phyloP scores from a whole-genome alignment of 2,888 invertebrate species.

The Altica lythri region DNA sequence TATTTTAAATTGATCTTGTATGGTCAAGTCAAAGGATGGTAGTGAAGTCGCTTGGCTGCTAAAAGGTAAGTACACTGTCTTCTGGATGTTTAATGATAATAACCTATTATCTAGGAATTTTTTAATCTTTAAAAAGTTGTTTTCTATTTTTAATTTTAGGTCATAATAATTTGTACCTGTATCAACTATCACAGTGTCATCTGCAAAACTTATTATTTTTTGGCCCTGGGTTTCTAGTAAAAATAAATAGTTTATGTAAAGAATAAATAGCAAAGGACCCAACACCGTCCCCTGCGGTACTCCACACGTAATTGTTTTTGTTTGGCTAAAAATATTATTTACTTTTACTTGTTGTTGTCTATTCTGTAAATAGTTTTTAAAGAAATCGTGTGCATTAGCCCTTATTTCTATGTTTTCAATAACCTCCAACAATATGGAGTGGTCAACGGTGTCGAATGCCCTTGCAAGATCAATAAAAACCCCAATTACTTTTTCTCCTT shows the following conservation, averaged over 20 bases:
- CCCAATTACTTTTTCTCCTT: background rate
- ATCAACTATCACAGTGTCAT: constrained; percentile 12
- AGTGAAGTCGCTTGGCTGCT: background rate
- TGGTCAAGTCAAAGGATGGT: background rate
- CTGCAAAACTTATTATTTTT: constrained; percentile 16
- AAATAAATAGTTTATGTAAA: constrained; percentile 12
- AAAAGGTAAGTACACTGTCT: constrained; percentile 4
- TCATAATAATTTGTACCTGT: constrained; percentile 4
- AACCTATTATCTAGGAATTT: background rate
- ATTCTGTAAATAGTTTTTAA: background rate
- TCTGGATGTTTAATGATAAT: constrained; percentile 1
- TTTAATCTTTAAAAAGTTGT: background rate
- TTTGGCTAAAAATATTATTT: background rate
- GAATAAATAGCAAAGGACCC: constrained; percentile 16
- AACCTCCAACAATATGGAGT: background rate
- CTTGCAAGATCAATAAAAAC: background rate
- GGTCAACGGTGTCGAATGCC: constrained; percentile 5
- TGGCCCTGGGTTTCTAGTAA: background rate
- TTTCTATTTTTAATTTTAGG: constrained; percentile 3
- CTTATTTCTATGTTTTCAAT: constrained; percentile 3
- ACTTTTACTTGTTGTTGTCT: constrained; percentile 5
- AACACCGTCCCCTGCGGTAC: constrained; percentile 18
- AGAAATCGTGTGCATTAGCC: background rate
- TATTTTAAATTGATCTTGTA: background rate
- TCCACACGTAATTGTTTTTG: background rate